phyloP scores from a whole-genome alignment of 2,113 vertebrate species.

The Ailurus styani region DNA sequence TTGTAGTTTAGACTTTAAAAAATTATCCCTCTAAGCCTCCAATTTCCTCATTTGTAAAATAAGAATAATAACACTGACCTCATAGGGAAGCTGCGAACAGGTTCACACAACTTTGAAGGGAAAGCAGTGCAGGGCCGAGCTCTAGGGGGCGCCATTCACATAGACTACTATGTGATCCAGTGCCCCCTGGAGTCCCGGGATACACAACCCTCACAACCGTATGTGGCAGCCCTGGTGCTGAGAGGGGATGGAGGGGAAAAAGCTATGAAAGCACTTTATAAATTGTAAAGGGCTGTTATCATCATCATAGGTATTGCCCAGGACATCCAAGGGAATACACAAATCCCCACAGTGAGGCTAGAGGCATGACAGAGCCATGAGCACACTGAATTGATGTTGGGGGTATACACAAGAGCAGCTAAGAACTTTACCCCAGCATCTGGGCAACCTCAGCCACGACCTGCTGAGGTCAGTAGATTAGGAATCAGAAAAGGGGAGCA shows the following conservation, averaged over 20 bases:
- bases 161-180: fast-evolving
- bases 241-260: not conserved
- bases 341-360: not conserved
- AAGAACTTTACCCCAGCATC: not conserved
- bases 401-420: too few species aligned
- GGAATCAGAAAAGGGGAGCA: not conserved
- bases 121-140: fast-evolving
- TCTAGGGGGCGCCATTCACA: not conserved
- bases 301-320: not conserved
- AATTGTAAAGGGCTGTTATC: not conserved
- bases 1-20: not conserved
- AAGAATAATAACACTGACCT: not conserved
- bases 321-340: not conserved
- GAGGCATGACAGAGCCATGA: not conserved
- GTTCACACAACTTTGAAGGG: not conserved
- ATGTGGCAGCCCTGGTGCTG: not conserved
- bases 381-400: not conserved
- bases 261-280: not conserved
- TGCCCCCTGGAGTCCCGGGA: fast-evolving
- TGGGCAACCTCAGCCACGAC: not conserved
- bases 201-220: not conserved
- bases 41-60: slow-evolving; percentile 24
- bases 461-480: not conserved
- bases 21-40: not conserved
- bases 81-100: not conserved